phyloP scores from a whole-genome alignment of 2,888 invertebrate species.

The Chelonus formosanus region DNA sequence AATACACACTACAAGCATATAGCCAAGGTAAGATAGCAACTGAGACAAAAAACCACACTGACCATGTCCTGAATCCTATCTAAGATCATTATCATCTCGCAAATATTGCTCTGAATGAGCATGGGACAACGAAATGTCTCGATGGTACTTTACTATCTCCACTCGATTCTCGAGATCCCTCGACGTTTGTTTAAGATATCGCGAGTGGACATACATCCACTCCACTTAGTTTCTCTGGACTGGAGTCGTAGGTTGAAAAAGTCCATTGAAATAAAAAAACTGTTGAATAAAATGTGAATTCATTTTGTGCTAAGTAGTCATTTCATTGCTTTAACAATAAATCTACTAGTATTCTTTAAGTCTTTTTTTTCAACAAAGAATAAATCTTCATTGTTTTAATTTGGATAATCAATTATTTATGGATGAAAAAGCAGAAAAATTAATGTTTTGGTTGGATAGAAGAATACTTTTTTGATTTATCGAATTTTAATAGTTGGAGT shows the following conservation, averaged over 20 bases:
- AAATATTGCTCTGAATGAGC: slow-evolving; percentile 60
- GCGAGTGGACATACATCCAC: slow-evolving; percentile 27
- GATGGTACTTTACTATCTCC: slow-evolving; percentile 46
- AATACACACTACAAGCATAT: slow-evolving; percentile 13
- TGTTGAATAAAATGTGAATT: not conserved
- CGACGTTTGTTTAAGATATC: slow-evolving; percentile 58
- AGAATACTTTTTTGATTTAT: too few species aligned
- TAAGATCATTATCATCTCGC: slow-evolving; percentile 55
- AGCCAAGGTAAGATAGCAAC: not conserved
- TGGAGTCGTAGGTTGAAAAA: slow-evolving; percentile 1
- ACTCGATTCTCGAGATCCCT: slow-evolving; percentile 54
- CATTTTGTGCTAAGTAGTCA: too few species aligned
- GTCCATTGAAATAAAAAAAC: slow-evolving; percentile 1
- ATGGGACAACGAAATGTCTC: slow-evolving; percentile 50
- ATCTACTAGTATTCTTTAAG: too few species aligned
- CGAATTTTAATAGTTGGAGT: too few species aligned
- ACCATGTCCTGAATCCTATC: slow-evolving; percentile 57
- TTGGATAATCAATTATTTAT: too few species aligned
- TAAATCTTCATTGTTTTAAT: too few species aligned
- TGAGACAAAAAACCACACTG: slow-evolving; percentile 3
- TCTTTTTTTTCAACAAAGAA: too few species aligned
- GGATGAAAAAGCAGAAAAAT: too few species aligned
- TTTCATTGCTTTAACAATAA: too few species aligned
- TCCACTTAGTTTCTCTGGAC: slow-evolving; percentile 28
- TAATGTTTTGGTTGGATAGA: too few species aligned